phyloP scores from a whole-genome alignment of 2,797 vertebrate genomes.

The Heterohyrax brucei region DNA sequence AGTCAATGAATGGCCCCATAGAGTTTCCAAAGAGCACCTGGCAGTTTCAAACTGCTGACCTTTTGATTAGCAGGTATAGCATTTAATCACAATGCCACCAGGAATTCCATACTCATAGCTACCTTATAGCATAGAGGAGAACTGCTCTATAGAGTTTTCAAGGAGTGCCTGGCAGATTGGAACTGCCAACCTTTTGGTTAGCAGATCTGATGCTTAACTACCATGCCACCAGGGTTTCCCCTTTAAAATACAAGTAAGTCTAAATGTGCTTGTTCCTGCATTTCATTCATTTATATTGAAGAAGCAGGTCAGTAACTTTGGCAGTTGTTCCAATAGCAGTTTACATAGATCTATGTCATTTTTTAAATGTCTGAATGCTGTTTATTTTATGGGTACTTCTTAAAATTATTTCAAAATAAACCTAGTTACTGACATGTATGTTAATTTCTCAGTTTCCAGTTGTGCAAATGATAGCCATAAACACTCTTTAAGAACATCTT shows the following conservation, averaged over 20 bases:
- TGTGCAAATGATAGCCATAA: not conserved
- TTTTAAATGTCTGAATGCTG: slow-evolving; percentile 3
- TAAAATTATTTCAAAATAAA: not conserved
- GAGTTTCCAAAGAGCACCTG: too few species aligned
- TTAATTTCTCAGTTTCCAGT: slow-evolving; percentile 12
- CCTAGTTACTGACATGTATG: not conserved
- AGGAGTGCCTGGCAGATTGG: too few species aligned
- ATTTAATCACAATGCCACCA: too few species aligned
- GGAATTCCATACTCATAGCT: too few species aligned
- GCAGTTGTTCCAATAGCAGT: not conserved
- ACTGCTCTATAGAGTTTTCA: too few species aligned
- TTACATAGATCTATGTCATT: not conserved
- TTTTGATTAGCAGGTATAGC: too few species aligned
- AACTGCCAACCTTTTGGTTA: too few species aligned
- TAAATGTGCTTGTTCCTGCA: not conserved
- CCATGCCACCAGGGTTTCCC: not conserved
- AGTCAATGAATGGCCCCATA: too few species aligned
- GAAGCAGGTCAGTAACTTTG: not conserved
- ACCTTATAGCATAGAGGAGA: too few species aligned
- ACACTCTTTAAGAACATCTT: slow-evolving; percentile 5
- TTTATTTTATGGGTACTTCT: not conserved
- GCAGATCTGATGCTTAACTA: too few species aligned
- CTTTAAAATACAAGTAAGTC: not conserved
- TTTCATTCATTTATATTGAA: not conserved
- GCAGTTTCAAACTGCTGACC: too few species aligned